These are phyloP conservation scores for Hemiscyllium ocellatum DNA, from an alignment of 2,113 vertebrate genomes.

Conservation along the genomic window DNA sequence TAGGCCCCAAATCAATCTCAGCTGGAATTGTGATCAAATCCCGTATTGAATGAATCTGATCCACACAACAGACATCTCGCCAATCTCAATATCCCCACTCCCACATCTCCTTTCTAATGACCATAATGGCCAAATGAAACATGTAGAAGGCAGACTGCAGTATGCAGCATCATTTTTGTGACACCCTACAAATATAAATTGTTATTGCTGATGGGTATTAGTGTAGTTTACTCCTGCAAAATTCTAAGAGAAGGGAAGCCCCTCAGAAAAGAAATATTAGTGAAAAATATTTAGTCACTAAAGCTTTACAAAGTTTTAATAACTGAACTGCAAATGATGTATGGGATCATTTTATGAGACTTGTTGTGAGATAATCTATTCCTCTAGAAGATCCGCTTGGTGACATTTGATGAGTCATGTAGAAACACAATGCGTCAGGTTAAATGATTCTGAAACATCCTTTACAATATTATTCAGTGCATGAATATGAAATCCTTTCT, in stretches of 20 bases:
- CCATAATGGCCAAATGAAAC: not conserved
- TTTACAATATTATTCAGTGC: not conserved
- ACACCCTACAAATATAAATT: not conserved
- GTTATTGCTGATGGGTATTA: not conserved
- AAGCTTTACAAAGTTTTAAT: not conserved
- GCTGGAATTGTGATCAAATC: too few relatives aligned
- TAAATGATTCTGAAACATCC: not conserved
- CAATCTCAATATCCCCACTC: too few relatives aligned
- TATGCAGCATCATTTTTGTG: not conserved
- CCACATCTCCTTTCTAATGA: not conserved
- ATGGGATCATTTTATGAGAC: not conserved
- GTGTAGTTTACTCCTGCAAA: not conserved
- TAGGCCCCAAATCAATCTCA: too few relatives aligned
- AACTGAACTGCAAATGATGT: not conserved
- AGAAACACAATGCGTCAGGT: not conserved
- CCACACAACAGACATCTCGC: too few relatives aligned
- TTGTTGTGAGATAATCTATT: not conserved
- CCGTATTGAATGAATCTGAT: too few relatives aligned
- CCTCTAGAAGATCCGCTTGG: not conserved
- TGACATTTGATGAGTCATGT: not conserved
- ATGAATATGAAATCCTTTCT: conserved; percentile 3
- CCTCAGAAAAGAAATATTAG: not conserved
- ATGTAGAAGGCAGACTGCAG: not conserved
- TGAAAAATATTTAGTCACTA: not conserved
- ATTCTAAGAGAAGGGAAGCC: not conserved